A percentile compares a stretch with the other conserved stretches of the same genome.
Evolutionary conservation across 2,113 vertebrate genomes (phyloP).

Genomic region (Potamarius usumacintae): DNA sequence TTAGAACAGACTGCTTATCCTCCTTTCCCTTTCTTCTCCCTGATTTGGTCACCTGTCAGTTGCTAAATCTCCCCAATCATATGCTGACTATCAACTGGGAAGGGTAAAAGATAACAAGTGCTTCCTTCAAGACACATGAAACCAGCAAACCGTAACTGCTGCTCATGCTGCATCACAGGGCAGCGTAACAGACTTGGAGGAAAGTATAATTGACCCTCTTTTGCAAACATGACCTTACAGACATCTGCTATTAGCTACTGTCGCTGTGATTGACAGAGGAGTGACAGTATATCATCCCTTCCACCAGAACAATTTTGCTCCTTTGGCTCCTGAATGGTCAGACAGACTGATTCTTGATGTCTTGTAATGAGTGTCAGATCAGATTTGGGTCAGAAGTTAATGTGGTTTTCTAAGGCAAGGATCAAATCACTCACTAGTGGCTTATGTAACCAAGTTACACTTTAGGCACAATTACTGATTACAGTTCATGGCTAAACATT

Average conservation of each 20-base stretch:
- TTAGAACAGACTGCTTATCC: background rate
- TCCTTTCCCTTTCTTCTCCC: background rate
- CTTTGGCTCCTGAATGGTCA: background rate
- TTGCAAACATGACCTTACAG: background rate
- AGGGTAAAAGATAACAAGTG: background rate
- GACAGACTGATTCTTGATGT: background rate
- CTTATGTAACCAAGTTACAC: conserved; percentile 7
- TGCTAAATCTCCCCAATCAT: background rate
- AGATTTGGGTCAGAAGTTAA: background rate
- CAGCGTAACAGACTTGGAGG: background rate
- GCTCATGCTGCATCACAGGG: background rate
- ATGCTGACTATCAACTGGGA: background rate
- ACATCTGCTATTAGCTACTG: background rate
- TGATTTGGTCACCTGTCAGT: background rate
- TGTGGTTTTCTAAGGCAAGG: background rate
- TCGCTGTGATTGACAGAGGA: background rate
- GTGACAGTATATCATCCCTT: background rate
- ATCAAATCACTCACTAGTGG: conserved; percentile 4
- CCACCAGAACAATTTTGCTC: background rate
- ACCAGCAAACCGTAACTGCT: background rate
- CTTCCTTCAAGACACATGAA: background rate
- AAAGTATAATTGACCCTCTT: background rate
- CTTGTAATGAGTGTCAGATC: background rate
- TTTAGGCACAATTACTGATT: conserved; percentile 20
- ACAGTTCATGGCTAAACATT: conserved; percentile 6